Percentiles rank a stretch among this genome's conserved stretches.
Conservation (phyloP, 2,888 invertebrate species). For the Hymenopus coronatus region DNA sequence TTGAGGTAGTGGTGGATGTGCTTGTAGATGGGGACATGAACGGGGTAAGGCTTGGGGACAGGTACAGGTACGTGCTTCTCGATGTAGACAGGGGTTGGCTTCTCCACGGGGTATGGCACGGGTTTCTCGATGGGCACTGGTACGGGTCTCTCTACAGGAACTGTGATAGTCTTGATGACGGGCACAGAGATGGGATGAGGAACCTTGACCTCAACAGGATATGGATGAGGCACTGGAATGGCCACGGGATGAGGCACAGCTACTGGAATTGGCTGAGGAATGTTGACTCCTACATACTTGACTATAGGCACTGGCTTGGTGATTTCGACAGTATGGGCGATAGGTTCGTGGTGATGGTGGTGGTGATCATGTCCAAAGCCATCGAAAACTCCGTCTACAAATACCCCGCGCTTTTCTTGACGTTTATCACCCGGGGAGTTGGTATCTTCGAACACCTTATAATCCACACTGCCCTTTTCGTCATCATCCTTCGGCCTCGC, state of each 20-base stretch:
- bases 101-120: constrained; percentile 33
- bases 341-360: constrained; percentile 22
- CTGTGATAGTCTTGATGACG: constrained; percentile 34
- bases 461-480: background rate
- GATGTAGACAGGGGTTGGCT: constrained; percentile 33
- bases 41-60: constrained; percentile 33
- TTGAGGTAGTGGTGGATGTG: constrained; percentile 32
- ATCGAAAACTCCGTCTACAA: background rate
- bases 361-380: background rate
- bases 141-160: constrained; percentile 35
- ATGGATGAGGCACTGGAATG: constrained; percentile 31
- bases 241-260: constrained; percentile 30
- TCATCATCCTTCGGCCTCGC: background rate
- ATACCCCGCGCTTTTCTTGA: constrained; percentile 25
- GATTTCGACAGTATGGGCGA: background rate
- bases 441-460: background rate
- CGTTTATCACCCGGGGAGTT: background rate
- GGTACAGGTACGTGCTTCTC: constrained; percentile 31
- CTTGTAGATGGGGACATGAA: constrained; percentile 32
- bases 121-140: constrained; percentile 33
- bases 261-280: constrained; percentile 25
- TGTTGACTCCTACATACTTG: constrained; percentile 36
- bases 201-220: constrained; percentile 28
- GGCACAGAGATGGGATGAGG: constrained; percentile 33
- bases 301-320: constrained; percentile 26